Evolutionary conservation across 2,888 invertebrate genomes (phyloP), one percentile per base, ranked within the genome.

Genomic region (Ashinkailepas kermadecensis): DNA sequence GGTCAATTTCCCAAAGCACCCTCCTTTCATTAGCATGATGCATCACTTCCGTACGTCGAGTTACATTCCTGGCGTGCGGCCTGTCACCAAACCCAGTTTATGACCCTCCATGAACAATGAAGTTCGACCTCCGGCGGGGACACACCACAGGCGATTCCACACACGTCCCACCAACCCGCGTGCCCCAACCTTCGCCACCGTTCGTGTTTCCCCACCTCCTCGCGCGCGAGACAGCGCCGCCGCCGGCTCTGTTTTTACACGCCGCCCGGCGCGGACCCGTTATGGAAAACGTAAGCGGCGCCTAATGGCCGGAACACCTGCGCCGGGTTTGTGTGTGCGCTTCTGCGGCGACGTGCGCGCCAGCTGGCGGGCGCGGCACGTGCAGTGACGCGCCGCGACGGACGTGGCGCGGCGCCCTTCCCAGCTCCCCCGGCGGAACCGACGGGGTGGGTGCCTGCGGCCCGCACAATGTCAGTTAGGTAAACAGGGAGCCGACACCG

Each of bases 251-350:
- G 39, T 70, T 70, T 70, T 70, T 39, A 13, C 39, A 2, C 64
- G 13, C 12, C 15, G 70, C 70, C 70, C 15, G 25, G 9, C 15
- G 15, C 15, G 3, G 70, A 12, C 3, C 70, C 39, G 70, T 39
- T 70, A 70, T 39, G 70, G 70, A 70, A 70, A 70, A 70, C 70
- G 25, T n/a, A 39, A 70, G 23, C 70, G 39, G 64, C 70, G 70
- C 70, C 39, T 70, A 70, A 70, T 70, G 39, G 70, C 13, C 15
- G 13, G 11, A 70, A 39, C 70, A 70, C 70, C 70, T 70, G 70
- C 70, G 70, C 39, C 70, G 39, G 39, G 70, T 39, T 39, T 70
- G 70, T 70, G 13, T 39, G 70, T 15, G 39, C 39, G 39, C 12
- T 39, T 39, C 70, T 70, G 70, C 23, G 70, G 70, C 39, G 39